Evolutionary conservation across 2,888 invertebrate genomes (phyloP).

Genomic region (Lasioglossum malachurum): DNA sequence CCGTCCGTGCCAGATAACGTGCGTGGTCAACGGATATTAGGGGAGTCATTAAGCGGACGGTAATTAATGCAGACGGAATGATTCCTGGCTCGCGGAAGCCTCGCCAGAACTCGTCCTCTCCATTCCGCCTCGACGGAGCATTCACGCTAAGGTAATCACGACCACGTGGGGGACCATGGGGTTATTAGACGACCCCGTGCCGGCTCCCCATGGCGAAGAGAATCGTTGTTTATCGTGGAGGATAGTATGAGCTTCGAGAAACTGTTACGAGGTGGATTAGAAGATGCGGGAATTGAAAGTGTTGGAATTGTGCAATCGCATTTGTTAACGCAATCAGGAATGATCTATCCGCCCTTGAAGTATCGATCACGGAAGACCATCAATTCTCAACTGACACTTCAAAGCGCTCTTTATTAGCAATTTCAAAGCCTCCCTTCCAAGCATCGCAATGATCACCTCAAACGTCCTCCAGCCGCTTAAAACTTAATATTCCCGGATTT

Average conservation of each 20-base stretch:
- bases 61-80: constrained; percentile 76
- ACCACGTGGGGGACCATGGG: constrained; percentile 33
- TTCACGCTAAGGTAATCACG: constrained; percentile 51
- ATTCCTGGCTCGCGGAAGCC: constrained; percentile 48
- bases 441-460: background rate
- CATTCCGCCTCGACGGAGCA: constrained; percentile 48
- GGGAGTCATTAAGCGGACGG: constrained; percentile 73
- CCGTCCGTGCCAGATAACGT: constrained; percentile 67
- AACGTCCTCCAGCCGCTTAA: background rate
- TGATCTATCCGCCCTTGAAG: background rate
- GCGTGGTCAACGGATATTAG: constrained; percentile 68
- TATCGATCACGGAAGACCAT: background rate
- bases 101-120: constrained; percentile 40
- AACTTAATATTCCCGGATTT: constrained; percentile 38
- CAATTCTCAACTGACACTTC: background rate
- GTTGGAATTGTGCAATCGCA: background rate
- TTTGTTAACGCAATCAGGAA: background rate
- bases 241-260: background rate
- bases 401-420: background rate
- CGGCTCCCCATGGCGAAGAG: constrained; percentile 24
- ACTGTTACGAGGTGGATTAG: background rate
- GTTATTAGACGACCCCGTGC: constrained; percentile 34
- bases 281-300: background rate
- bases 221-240: constrained; percentile 28
- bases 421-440: background rate